Evolutionary conservation across 2,113 vertebrate genomes (phyloP), one percentile per base, ranked within the genome.

Genomic region (Erpornis zantholeuca): DNA sequence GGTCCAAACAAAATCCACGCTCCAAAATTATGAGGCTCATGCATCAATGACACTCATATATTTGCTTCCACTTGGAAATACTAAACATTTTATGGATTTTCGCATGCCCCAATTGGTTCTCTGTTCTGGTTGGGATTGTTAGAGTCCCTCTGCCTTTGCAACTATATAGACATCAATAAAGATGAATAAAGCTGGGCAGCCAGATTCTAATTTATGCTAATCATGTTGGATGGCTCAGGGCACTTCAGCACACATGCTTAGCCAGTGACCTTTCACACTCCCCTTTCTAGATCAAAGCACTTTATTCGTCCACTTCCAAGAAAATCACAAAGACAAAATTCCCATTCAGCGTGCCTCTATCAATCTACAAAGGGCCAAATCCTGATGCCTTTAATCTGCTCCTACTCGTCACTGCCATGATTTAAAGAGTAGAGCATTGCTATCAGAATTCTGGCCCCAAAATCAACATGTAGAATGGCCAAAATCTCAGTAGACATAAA

Each of bases 251-350:
- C 88, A 93, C 79, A 94, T 90, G 88, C 93, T 94, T 90, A 92
- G 90, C 76, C 82, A 78, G 90, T 96, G 93, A 97, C 94, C 94
- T 96, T 93, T 97, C 96, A 88, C 93, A 96, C 60, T 93, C 47
- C 29, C 52, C 49, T 88, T 94, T 94, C 85, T 44, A 94, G 82
- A 96, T 96, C 90, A 97, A 97, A 96, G 94, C 80, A 53, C 54
- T 95, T 87, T 65, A 95, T 91, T 95, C 59, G 31, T 80, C 66
- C 63, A 78, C 85, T 91, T 96, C 93, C 94, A 96, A 88, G 92
- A 91, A 94, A 97, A 93, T 86, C 94, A 95, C 95, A 96, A 96
- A 96, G 95, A 92, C 93, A 96, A 86, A 95, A 96, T 96, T 96
- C 88, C 88, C 52, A 88, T 94, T 96, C 96, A 95, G 59, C 3